Percentiles rank a stretch among this genome's conserved stretches.
phyloP scores from a whole-genome alignment of 92 coral and sea anemone species.

The Siderastrea siderea region DNA sequence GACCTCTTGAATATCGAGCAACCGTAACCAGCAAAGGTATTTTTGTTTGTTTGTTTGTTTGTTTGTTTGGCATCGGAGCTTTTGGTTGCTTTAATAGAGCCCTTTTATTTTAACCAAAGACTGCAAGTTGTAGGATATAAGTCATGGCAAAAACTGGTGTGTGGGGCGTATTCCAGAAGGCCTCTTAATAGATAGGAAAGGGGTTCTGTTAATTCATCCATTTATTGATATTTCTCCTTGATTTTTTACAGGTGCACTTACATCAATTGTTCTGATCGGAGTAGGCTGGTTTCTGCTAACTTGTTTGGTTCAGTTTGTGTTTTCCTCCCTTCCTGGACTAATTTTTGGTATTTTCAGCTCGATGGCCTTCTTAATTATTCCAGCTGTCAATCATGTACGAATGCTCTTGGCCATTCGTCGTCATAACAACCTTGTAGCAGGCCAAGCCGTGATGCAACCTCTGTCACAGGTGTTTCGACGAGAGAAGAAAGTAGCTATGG shows the following conservation, averaged over 20 bases:
- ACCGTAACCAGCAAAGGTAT: conserved; percentile 11
- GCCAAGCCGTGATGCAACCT: not conserved
- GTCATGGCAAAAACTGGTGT: too few species aligned
- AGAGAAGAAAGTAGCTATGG: conserved; percentile 1
- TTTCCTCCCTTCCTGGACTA: not conserved
- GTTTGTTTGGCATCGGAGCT: too few species aligned
- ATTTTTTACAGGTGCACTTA: not conserved
- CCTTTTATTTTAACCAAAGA: too few species aligned
- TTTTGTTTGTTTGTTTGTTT: too few species aligned
- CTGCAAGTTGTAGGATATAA: too few species aligned
- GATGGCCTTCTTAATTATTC: not conserved
- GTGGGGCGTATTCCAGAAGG: too few species aligned
- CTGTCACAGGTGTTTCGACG: not conserved
- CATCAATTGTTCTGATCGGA: not conserved
- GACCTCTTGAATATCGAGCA: conserved; percentile 17
- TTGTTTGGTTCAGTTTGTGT: not conserved
- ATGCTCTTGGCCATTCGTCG: not conserved
- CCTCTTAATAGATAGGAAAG: too few species aligned
- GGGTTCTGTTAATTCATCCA: not conserved
- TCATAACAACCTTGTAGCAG: not conserved
- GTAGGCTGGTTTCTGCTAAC: conserved; percentile 2
- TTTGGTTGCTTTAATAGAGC: too few species aligned
- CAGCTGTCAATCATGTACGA: not conserved
- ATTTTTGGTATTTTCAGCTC: not conserved
- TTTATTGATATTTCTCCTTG: not conserved